phyloP scores from a whole-genome alignment of 2,113 vertebrate genomes.

The Callipepla californica region DNA sequence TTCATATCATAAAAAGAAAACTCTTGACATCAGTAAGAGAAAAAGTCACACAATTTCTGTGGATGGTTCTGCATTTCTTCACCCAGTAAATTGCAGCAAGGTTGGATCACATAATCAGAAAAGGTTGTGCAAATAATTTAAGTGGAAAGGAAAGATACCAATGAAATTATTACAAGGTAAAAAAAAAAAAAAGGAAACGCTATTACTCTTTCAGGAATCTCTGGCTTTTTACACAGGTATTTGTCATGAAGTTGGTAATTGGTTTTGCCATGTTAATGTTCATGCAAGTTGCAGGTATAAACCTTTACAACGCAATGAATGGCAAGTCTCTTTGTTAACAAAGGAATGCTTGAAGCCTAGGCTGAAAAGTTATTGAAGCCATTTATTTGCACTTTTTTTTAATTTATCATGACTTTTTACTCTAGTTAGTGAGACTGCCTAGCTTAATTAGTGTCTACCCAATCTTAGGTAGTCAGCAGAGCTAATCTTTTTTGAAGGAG shows the following conservation, averaged over 20 bases:
- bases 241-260: background rate
- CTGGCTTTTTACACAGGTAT: background rate
- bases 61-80: background rate
- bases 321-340: background rate
- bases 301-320: background rate
- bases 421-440: background rate
- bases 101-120: accelerated
- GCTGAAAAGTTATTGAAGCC: background rate
- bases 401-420: background rate
- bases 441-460: background rate
- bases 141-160: background rate
- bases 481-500: background rate
- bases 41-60: background rate
- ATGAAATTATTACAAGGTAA: background rate
- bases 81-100: background rate
- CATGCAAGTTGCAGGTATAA: background rate
- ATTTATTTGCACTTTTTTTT: background rate
- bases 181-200: background rate
- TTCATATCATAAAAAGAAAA: background rate
- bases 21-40: background rate
- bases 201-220: background rate
- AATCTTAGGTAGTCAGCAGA: background rate
- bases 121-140: background rate
- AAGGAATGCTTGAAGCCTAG: background rate
- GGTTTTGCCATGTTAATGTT: background rate